Conservation (phyloP, 2,797 vertebrate genomes). For the Octomys mimax region DNA sequence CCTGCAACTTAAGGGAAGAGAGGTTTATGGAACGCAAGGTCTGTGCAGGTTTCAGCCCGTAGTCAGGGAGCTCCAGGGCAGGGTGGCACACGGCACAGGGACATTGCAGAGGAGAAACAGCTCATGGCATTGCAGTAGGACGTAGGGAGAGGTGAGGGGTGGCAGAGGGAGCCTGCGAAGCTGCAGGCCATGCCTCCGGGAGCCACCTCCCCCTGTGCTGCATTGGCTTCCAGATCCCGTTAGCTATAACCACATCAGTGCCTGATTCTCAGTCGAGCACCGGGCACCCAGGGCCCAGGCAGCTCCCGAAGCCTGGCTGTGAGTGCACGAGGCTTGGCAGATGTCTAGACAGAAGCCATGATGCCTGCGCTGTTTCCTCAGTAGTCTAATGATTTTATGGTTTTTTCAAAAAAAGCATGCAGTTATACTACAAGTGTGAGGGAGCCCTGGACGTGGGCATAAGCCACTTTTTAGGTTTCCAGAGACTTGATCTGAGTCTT, state of each 20-base stretch:
- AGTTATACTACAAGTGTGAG: background rate
- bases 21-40: background rate
- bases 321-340: background rate
- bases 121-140: background rate
- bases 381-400: conserved; percentile 3
- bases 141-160: background rate
- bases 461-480: background rate
- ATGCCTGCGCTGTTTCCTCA: background rate
- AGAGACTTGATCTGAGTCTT: background rate
- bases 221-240: background rate
- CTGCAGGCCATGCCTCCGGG: background rate
- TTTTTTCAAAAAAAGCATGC: background rate
- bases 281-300: background rate
- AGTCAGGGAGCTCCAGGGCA: background rate
- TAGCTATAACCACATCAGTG: background rate
- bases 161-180: background rate
- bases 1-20: background rate
- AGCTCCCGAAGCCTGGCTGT: background rate
- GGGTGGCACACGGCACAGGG: background rate
- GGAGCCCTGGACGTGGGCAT: background rate
- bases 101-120: background rate
- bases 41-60: background rate
- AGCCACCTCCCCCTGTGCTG: background rate
- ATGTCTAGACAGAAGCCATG: background rate
- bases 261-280: background rate